Conservation (phyloP, 92 coral and sea anemone genomes). For the Epizoanthus scotinus region DNA sequence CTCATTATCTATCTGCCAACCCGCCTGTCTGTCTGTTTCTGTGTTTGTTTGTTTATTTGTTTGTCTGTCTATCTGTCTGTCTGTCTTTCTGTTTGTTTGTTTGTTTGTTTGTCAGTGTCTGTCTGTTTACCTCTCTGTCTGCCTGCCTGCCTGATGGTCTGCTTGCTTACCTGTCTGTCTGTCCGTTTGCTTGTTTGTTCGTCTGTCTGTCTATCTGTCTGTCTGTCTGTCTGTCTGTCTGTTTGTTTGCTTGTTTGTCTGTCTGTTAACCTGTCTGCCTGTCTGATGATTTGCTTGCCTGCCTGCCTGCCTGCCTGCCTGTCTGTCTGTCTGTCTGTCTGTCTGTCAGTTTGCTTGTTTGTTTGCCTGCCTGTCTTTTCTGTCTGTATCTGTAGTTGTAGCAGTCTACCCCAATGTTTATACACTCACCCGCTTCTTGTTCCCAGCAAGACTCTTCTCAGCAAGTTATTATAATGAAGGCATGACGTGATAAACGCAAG, state of each 20-base stretch:
- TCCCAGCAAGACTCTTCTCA: slow-evolving; percentile 65
- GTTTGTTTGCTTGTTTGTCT: too few relatives aligned
- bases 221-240: too few relatives aligned
- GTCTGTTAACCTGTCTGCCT: too few relatives aligned
- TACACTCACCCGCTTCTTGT: slow-evolving; percentile 56
- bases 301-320: too few relatives aligned
- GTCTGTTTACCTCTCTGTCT: background rate
- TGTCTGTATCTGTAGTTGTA: background rate
- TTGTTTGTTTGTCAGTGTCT: too few relatives aligned
- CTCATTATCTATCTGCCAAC: background rate
- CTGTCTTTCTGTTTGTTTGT: background rate
- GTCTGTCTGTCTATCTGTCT: too few relatives aligned
- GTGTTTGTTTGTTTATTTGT: background rate
- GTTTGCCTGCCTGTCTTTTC: too few relatives aligned
- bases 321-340: too few relatives aligned
- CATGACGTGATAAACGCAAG: slow-evolving; percentile 75
- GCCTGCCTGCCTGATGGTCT: background rate
- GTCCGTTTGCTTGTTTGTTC: background rate
- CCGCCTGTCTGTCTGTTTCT: too few relatives aligned
- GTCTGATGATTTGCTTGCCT: too few relatives aligned
- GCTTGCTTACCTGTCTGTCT: background rate
- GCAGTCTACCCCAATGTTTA: too few relatives aligned
- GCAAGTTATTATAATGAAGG: slow-evolving; percentile 70
- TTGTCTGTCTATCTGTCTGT: background rate
- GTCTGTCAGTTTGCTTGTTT: too few relatives aligned